Conservation (phyloP, 92 coral and sea anemone genomes). For the Hydrozoanthus gracilis region DNA sequence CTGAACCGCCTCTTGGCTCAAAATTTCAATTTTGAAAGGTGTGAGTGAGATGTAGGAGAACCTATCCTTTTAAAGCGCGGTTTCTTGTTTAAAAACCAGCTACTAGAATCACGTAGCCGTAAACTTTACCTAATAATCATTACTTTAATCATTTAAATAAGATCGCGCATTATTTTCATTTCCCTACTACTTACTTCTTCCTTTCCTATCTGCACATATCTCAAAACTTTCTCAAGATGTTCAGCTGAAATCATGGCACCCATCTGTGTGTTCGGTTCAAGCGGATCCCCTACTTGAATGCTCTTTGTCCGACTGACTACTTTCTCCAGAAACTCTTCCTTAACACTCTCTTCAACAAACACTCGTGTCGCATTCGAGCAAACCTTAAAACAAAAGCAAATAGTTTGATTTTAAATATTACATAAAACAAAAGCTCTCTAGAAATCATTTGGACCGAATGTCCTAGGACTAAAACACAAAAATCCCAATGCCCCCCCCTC, state of each 20-base stretch:
- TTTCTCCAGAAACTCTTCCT: slow-evolving; percentile 75
- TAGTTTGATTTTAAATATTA: background rate
- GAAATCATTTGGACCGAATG: too few species aligned
- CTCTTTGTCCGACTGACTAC: slow-evolving; percentile 85
- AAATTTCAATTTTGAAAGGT: too few species aligned
- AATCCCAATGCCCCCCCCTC: too few species aligned
- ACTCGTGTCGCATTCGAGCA: slow-evolving; percentile 98
- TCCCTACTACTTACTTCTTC: slow-evolving; percentile 64
- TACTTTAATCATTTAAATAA: too few species aligned
- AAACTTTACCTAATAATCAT: too few species aligned
- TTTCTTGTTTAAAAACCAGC: too few species aligned
- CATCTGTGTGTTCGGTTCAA: slow-evolving; percentile 90
- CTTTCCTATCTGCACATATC: slow-evolving; percentile 82
- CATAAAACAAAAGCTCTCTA: too few species aligned
- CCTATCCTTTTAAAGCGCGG: too few species aligned
- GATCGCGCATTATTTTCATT: background rate
- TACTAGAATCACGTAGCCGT: too few species aligned
- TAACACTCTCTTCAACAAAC: slow-evolving; percentile 87
- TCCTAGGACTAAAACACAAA: too few species aligned
- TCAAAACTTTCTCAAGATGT: slow-evolving; percentile 83
- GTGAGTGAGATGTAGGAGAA: too few species aligned
- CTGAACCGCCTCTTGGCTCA: too few species aligned
- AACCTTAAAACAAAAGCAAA: slow-evolving; percentile 57
- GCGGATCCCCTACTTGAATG: slow-evolving; percentile 93
- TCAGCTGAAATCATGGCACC: slow-evolving; percentile 89